These are phyloP conservation scores for Cryptus armator DNA, from an alignment of 2,888 invertebrate species.

Conservation along the genomic window DNA sequence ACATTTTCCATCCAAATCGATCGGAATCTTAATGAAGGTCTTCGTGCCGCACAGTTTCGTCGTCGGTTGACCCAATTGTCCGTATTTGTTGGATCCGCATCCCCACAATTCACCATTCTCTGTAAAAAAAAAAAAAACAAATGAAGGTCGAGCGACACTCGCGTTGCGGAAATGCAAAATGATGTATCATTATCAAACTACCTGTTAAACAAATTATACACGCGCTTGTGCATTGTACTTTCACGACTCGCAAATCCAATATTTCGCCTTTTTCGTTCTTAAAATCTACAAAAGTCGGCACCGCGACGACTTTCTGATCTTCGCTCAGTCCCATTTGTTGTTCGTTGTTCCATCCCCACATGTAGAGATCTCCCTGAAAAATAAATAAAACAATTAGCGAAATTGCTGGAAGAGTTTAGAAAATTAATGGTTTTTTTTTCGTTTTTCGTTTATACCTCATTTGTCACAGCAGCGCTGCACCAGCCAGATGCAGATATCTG, in stretches of 20 bases:
- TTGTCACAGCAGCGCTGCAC: conserved; percentile 93
- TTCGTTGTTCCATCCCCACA: conserved; percentile 96
- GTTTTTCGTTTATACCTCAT: conserved; percentile 81
- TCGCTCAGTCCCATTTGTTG: conserved; percentile 92
- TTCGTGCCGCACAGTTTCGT: conserved; percentile 66
- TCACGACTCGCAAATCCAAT: conserved; percentile 83
- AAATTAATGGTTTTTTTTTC: not conserved
- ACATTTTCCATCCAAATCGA: conserved; percentile 62
- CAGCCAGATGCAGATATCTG: conserved; percentile 93
- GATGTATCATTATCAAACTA: conserved; percentile 74
- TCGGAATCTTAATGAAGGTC: conserved; percentile 76
- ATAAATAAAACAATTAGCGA: not conserved
- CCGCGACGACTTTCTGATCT: conserved; percentile 84
- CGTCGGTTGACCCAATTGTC: conserved; percentile 88
- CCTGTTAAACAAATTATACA: conserved; percentile 91
- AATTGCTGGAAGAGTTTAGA: not conserved
- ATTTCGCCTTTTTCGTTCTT: conserved; percentile 72
- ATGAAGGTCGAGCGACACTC: not conserved
- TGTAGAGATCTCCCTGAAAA: conserved; percentile 91
- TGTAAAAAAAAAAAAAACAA: conserved; percentile 74
- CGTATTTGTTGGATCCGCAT: conserved; percentile 93
- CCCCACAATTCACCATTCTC: conserved; percentile 90
- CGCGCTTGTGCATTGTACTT: conserved; percentile 91
- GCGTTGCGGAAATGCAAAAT: not conserved
- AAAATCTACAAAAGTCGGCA: conserved; percentile 86